Conservation (phyloP, 35 echinoderm and acorn worm genomes). For the Ophiothrix spiculata region DNA sequence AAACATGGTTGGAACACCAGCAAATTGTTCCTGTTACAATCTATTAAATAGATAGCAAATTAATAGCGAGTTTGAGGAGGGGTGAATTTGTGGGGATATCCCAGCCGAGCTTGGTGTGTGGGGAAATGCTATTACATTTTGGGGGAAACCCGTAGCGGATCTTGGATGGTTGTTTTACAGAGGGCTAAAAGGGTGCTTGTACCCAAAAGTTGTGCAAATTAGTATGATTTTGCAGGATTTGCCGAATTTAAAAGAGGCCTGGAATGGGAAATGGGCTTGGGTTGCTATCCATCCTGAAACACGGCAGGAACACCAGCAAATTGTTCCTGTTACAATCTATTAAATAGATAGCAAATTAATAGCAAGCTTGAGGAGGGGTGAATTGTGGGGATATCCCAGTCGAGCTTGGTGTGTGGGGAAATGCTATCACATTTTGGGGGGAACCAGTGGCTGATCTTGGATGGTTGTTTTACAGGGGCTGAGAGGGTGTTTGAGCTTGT, state of each 20-base stretch:
- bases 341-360: too few species aligned
- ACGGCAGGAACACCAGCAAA: neutral
- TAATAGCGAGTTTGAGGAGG: too few species aligned
- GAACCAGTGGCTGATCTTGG: neutral
- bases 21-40: neutral
- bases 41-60: neutral
- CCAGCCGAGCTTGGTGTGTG: too few species aligned
- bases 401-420: too few species aligned
- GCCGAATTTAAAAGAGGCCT: too few species aligned
- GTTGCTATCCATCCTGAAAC: neutral
- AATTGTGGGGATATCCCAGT: too few species aligned
- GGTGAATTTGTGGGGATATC: too few species aligned
- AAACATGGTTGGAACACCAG: neutral
- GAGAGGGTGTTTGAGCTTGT: neutral
- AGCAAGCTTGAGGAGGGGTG: too few species aligned
- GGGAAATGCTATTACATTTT: too few species aligned
- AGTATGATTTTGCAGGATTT: too few species aligned
- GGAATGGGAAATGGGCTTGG: neutral
- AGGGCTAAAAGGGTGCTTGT: neutral
- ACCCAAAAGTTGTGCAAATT: neutral
- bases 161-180: neutral
- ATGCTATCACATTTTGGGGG: too few species aligned
- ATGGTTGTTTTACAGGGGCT: neutral
- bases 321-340: slow-evolving; percentile 15
- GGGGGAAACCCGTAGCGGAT: neutral